Base-by-base conservation (phyloP, 2,797 vertebrate species). In the Adelosebastes latens region DNA sequence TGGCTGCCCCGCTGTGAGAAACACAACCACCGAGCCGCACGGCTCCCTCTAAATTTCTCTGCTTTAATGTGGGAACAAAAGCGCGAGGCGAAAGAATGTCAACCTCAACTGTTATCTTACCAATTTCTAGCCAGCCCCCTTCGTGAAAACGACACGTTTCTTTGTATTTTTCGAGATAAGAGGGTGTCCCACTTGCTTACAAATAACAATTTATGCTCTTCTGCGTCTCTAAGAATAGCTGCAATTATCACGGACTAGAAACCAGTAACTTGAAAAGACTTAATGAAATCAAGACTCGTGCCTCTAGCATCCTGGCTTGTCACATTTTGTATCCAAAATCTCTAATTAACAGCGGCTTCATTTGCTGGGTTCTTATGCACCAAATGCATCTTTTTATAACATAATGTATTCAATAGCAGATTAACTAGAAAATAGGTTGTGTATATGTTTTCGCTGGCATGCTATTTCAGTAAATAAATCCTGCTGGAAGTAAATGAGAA, bases 21-120 rank as follows among this genome's bases (percentile, higher is more conserved):
- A 77, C 81, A 63, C 24, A 79, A 64, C 42, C 67, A 52, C 69
- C 67, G 18, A 32, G 76, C 66, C 60, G 18, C 63, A 59, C 61
- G 27, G 53, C 79, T 80, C 73, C 58, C 25, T 69, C 61, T 84
- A 64, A 83, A 77, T 81, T 62, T 46, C 24, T 34, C 71, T 20
- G 34, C 66, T 82, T 82, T 81, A 77, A 76, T 82, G 63, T 83
- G 75, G 62, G 56, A 72, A 78, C 72, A 81, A 81, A 91, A 81
- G 73, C 10, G 5, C 5, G 4, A 70, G 72, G 64, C 32, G 16
- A 70, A 32, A 79, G 14, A 36, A 67, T 27, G 60, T 84, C 71
- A 83, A 82, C 73, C 74, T 83, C 74, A 12, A 16, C 81, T 75
- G 67, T 89, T 84, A 84, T 87, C 61, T 72, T 34, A 58, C 60